Percentiles rank a stretch among this genome's conserved stretches.
Conservation (phyloP, 2,797 vertebrate genomes). For the Trematomus bernacchii region DNA sequence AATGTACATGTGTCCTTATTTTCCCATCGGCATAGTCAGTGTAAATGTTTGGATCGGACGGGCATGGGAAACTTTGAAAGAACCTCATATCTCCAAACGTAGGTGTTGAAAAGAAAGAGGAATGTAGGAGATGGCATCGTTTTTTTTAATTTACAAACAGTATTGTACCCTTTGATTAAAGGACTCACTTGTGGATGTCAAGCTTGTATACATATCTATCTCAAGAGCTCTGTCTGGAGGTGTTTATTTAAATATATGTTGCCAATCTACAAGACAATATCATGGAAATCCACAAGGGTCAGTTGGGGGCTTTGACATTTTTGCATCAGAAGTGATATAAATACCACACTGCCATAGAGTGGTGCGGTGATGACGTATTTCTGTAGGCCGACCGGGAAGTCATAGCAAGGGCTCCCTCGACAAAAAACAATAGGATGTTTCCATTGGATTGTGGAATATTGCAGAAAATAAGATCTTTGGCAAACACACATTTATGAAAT, state of each 20-base stretch:
- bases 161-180: conserved; percentile 54
- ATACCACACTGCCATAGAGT: conserved; percentile 27
- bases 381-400: no score
- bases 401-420: no score
- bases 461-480: no score
- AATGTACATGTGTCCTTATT: conserved; percentile 72
- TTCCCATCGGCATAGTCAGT: conserved; percentile 68
- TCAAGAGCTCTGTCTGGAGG: conserved; percentile 32
- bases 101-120: conserved; percentile 40
- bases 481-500: no score
- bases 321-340: conserved; percentile 39
- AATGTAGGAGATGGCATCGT: conserved; percentile 27
- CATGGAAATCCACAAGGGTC: conserved; percentile 28
- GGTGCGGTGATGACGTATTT: no score
- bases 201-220: conserved; percentile 39
- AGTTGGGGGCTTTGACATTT: conserved; percentile 34
- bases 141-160: conserved; percentile 47
- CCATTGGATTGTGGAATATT: no score
- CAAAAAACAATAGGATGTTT: no score
- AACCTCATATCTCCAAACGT: conserved; percentile 57
- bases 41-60: conserved; percentile 68
- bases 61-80: conserved; percentile 54
- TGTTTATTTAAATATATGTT: conserved; percentile 17
- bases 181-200: conserved; percentile 43
- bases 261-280: conserved; percentile 17